Conservation (phyloP, 2,888 invertebrate genomes). For the Dicranocentrus wangi region DNA sequence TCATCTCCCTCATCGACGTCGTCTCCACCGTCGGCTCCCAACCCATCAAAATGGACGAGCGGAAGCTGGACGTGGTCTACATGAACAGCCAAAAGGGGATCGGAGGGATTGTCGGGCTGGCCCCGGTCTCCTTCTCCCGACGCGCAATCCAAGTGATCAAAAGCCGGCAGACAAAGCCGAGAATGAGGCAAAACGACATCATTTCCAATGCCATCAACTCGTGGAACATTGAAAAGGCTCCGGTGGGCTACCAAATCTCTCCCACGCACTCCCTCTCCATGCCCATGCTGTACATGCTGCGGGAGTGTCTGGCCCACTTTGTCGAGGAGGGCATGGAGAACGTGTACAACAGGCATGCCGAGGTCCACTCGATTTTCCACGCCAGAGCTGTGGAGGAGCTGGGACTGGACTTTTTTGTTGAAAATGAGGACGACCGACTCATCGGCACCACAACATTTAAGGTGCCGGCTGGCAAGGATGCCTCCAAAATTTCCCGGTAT, state of each 20-base stretch:
- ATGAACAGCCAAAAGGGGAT: slow-evolving; percentile 85
- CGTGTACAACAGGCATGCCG: background rate
- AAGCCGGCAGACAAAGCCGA: background rate
- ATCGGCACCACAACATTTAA: background rate
- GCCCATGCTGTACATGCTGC: background rate
- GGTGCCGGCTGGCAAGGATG: background rate
- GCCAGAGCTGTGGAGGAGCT: background rate
- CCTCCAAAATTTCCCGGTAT: background rate
- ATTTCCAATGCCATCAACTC: background rate
- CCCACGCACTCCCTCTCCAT: background rate
- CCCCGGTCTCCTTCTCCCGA: slow-evolving; percentile 83
- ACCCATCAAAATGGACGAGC: slow-evolving; percentile 81
- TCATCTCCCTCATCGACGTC: slow-evolving; percentile 80
- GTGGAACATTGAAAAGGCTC: background rate
- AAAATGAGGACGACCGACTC: background rate
- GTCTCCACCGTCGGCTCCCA: slow-evolving; percentile 84
- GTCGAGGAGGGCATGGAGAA: slow-evolving; percentile 7
- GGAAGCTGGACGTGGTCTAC: slow-evolving; percentile 84
- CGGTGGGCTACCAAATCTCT: background rate
- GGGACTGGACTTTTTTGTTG: background rate
- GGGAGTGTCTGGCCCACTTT: background rate
- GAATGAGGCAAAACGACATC: background rate
- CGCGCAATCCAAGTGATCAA: slow-evolving; percentile 79
- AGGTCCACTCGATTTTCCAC: background rate
- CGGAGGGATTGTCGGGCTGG: slow-evolving; percentile 84